phyloP scores from a whole-genome alignment of 2,113 vertebrate genomes.

The Chlorodrepanis virens region DNA sequence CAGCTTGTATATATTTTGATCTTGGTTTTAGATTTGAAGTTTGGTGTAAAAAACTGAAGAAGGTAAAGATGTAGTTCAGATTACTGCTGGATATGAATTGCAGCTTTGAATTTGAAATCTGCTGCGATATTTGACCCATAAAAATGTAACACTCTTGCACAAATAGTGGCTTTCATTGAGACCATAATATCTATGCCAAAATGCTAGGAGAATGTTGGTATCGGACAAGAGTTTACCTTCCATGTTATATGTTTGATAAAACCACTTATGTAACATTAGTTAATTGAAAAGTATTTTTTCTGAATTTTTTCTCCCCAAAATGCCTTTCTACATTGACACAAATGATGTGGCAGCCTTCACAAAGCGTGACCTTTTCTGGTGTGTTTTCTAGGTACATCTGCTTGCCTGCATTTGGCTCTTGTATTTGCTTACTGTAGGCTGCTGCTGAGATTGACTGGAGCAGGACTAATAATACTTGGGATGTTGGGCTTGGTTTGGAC shows the following conservation, averaged over 20 bases:
- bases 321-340: neutral
- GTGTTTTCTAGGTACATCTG: neutral
- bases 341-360: neutral
- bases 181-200: neutral
- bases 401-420: neutral
- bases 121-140: rapidly evolving
- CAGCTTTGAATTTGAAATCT: neutral
- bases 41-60: neutral
- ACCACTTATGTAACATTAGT: neutral
- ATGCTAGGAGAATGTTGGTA: neutral
- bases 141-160: neutral
- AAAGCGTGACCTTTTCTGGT: neutral
- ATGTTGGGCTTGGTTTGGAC: neutral
- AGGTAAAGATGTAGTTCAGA: rapidly evolving
- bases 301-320: neutral
- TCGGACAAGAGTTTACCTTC: neutral
- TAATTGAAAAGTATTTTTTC: neutral
- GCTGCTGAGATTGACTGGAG: neutral
- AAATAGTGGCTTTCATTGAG: neutral
- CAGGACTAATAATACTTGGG: neutral
- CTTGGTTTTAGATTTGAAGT: neutral
- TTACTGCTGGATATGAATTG: neutral
- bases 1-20: neutral
- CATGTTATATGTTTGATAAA: neutral
- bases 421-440: neutral